Evolutionary conservation across 30 jellyfish, hydroid and myxozoan species (phyloP).

Genomic region (Catostylus mosaicus): DNA sequence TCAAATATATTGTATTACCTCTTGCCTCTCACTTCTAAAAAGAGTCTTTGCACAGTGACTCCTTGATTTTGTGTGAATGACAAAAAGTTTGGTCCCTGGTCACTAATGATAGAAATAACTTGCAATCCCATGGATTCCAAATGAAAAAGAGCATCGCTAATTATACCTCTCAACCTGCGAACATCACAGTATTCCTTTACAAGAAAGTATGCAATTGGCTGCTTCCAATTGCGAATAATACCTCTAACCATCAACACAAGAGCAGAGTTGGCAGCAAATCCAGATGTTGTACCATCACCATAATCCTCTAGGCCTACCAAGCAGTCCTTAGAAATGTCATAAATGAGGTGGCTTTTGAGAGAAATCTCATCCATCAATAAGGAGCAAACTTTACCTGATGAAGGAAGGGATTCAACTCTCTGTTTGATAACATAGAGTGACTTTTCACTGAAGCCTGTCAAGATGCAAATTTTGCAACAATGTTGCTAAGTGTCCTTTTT

Average conservation of each 20-base stretch:
- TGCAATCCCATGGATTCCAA: conserved; percentile 2
- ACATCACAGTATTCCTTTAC: conserved; percentile 10
- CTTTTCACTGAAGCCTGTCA: conserved; percentile 42
- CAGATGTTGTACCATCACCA: conserved; percentile 35
- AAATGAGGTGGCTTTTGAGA: conserved; percentile 11
- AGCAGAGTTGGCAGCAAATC: conserved; percentile 32
- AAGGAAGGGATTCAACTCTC: conserved; percentile 13
- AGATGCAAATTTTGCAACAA: conserved; percentile 19
- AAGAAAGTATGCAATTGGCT: conserved; percentile 37
- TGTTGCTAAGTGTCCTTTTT: too few species aligned
- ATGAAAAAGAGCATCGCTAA: conserved; percentile 17
- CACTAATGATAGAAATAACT: conserved; percentile 29
- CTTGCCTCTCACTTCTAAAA: not conserved
- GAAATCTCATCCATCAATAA: conserved; percentile 44
- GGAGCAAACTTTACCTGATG: conserved; percentile 12
- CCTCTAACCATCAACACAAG: conserved; percentile 40
- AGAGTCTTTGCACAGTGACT: conserved; percentile 11
- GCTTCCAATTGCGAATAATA: conserved; percentile 33
- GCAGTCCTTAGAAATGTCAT: conserved; percentile 18
- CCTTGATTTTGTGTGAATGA: not conserved
- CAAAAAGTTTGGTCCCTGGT: conserved; percentile 31
- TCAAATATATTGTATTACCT: conserved; percentile 21
- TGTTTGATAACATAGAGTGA: conserved; percentile 32
- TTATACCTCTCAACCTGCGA: conserved; percentile 2
- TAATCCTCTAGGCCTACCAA: conserved; percentile 13